Base-by-base conservation (phyloP, 2,113 vertebrate genomes). In the Dissostichus mawsoni region DNA sequence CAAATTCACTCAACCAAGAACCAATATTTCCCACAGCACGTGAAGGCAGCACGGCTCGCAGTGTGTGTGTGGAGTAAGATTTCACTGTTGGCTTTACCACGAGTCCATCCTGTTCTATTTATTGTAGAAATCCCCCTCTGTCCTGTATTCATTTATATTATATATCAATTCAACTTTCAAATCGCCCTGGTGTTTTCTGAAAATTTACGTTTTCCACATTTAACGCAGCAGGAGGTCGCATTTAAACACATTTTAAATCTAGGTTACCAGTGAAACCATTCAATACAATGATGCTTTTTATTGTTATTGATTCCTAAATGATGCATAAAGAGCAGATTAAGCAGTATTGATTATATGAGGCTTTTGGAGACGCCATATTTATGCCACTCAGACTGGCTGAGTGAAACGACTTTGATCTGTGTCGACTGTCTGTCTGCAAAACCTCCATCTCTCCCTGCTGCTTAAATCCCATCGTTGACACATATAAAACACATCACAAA, bases 1-100 rank as follows among this genome's bases (percentile, higher is more conserved):
- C 1, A 59, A 48, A 18, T 7, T 20, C n/a, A 5, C 52, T 73
- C 20, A 18, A 29, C 3, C 0, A 11, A 16, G 0, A 0, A 0
- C 0, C n/a, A 0, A 3, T 1, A 53, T 84, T 47, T 85, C 86
- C 89, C 36, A 81, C 76, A 23, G 62, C 11, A 4, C 77, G 0
- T 89, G 88, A 93, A 90, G 17, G 88, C 82, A 83, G 14, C 87
- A 53, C 0, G 50, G 3, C 11, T 64, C 66, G 65, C 74, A 71
- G 55, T 72, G 76, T 68, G 59, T 64, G 69, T 63, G 61, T 62
- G 85, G 87, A 84, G 81, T 92, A 88, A 65, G 63, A 90, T 93
- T 91, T 93, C 90, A 87, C 76, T 80, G 57, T 74, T 85, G 89
- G 69, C 72, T 23, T 86, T 61, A 68, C 75, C 53, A 18, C 44